Percentiles rank a stretch among this genome's conserved stretches.
Evolutionary conservation across 2,888 invertebrate species (phyloP).

Genomic region (Plagodis dolabraria): DNA sequence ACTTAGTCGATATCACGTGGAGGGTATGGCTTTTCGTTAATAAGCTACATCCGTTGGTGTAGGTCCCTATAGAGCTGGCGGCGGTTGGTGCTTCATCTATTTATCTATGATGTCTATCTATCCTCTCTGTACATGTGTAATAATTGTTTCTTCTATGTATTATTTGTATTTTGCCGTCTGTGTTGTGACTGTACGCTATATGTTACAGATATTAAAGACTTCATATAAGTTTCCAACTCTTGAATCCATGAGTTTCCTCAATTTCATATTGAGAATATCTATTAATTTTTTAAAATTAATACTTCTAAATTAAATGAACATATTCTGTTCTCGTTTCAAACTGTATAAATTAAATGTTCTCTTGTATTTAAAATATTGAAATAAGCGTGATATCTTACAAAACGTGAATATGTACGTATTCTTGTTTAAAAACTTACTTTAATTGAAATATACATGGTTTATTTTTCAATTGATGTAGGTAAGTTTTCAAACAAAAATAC

Average conservation of each 20-base stretch:
- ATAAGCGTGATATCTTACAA: no score
- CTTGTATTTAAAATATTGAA: no score
- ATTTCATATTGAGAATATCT: constrained; percentile 2
- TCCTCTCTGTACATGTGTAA: constrained; percentile 67
- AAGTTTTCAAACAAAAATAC: no score
- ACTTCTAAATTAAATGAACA: constrained; percentile 4
- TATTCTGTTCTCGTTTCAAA: constrained; percentile 17
- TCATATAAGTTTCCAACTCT: not conserved
- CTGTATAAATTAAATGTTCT: not conserved
- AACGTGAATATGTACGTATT: no score
- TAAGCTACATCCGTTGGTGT: constrained; percentile 70
- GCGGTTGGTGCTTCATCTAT: constrained; percentile 84
- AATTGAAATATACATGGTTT: no score
- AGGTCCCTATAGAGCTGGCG: constrained; percentile 64
- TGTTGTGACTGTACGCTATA: constrained; percentile 76
- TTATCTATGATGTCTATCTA: constrained; percentile 68
- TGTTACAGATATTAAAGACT: constrained; percentile 10
- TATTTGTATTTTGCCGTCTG: constrained; percentile 48
- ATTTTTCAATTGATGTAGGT: no score
- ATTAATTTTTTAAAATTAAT: constrained; percentile 12
- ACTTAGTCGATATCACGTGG: constrained; percentile 32
- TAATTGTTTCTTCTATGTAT: constrained; percentile 68
- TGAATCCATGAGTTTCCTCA: constrained; percentile 4
- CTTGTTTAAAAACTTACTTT: no score
- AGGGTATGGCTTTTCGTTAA: constrained; percentile 46